phyloP scores from a whole-genome alignment of 1,140 invertebrate species.

The Callitettix versicolor region DNA sequence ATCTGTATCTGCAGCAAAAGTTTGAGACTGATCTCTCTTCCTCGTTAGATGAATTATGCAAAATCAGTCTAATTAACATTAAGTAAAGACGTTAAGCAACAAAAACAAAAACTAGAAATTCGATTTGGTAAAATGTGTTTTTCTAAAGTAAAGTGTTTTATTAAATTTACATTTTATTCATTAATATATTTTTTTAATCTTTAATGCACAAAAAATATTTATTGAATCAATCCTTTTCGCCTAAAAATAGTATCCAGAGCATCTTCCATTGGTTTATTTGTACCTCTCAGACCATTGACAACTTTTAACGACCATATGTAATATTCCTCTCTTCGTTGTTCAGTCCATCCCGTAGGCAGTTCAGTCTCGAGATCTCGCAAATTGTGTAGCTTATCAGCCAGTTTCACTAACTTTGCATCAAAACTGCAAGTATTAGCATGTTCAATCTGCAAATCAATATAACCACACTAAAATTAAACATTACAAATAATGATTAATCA shows the following conservation, averaged over 20 bases:
- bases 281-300: conserved; percentile 51
- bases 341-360: conserved; percentile 54
- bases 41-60: no score
- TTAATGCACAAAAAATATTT: no score
- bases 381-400: conserved; percentile 83
- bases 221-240: conserved; percentile 16
- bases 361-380: conserved; percentile 55
- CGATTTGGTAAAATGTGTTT: no score
- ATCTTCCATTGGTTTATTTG: conserved; percentile 50
- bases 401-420: conserved; percentile 67
- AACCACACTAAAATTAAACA: background rate
- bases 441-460: conserved; percentile 1
- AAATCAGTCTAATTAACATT: no score
- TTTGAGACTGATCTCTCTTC: no score
- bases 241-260: conserved; percentile 48
- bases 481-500: no score
- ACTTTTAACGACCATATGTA: conserved; percentile 66
- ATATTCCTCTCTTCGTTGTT: conserved; percentile 47
- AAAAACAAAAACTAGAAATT: no score
- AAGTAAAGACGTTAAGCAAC: no score
- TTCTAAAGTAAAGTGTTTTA: no score
- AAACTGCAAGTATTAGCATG: conserved; percentile 43
- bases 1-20: no score
- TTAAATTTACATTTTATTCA: no score
- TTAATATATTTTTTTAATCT: no score